Conservation (phyloP, 2,113 vertebrate species). For the Himantopus leucocephalus region DNA sequence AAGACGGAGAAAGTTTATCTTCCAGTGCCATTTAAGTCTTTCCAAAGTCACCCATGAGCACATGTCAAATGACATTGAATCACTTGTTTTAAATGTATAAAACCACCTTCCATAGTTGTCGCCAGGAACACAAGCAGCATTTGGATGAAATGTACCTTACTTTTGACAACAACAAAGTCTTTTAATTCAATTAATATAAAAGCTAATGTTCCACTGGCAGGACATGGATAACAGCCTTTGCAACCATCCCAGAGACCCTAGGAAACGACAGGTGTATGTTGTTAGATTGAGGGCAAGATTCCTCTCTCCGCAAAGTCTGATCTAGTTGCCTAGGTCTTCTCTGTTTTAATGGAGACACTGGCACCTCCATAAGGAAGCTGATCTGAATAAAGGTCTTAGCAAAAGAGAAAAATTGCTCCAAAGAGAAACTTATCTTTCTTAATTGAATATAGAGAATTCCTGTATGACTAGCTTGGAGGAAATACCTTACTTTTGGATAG, state of each 20-base stretch:
- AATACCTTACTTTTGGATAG: neutral
- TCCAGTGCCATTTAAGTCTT: slow-evolving; percentile 18
- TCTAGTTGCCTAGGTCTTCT: neutral
- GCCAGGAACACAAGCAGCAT: neutral
- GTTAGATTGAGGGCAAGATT: neutral
- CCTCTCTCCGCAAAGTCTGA: neutral
- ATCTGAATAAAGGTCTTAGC: neutral
- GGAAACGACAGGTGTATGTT: neutral
- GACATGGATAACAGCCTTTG: neutral
- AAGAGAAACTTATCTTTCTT: neutral
- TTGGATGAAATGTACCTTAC: neutral
- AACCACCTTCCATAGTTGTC: neutral
- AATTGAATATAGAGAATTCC: neutral
- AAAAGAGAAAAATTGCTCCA: neutral
- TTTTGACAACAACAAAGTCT: neutral
- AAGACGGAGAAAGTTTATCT: neutral
- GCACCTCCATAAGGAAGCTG: neutral
- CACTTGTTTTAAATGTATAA: neutral
- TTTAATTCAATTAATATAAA: neutral
- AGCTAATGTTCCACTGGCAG: neutral
- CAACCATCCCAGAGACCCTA: neutral
- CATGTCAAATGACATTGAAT: neutral
- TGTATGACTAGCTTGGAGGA: neutral
- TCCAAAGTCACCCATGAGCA: neutral
- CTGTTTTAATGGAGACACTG: neutral